phyloP scores from a whole-genome alignment of 35 echinoderm and acorn worm genomes.

The Lytechinus pictus region DNA sequence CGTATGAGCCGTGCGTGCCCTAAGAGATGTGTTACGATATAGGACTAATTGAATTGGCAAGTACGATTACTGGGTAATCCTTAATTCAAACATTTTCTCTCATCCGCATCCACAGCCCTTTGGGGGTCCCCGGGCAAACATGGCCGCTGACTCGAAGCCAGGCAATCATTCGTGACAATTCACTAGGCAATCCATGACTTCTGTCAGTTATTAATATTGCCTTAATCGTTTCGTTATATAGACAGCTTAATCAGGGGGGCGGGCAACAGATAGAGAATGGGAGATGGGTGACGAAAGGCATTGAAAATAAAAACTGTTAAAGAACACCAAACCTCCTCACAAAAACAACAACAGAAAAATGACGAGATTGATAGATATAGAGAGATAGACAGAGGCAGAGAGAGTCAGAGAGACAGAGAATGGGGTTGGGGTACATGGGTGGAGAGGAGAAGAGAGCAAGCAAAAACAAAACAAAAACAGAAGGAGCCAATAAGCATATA shows the following conservation, averaged over 20 bases:
- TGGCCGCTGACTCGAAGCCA: slow-evolving; percentile 35
- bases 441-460: no score
- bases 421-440: no score
- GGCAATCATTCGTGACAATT: slow-evolving; percentile 35
- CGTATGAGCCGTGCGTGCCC: slow-evolving; percentile 16
- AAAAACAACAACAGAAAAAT: no score
- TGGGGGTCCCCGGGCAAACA: slow-evolving; percentile 38
- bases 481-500: no score
- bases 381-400: no score
- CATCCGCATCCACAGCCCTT: slow-evolving; percentile 48
- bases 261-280: background rate
- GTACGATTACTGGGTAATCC: slow-evolving; percentile 48
- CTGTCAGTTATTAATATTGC: slow-evolving; percentile 22
- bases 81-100: slow-evolving; percentile 51
- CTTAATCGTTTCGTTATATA: slow-evolving; percentile 28
- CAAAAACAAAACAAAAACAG: no score
- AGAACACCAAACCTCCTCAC: no score
- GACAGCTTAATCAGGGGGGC: slow-evolving; percentile 40
- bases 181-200: background rate
- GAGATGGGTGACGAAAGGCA: background rate
- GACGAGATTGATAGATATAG: no score
- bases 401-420: background rate
- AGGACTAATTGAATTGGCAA: slow-evolving; percentile 40
- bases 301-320: background rate
- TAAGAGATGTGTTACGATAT: slow-evolving; percentile 39